phyloP scores from a whole-genome alignment of 2,888 invertebrate species.

The Mythimna ferrago region DNA sequence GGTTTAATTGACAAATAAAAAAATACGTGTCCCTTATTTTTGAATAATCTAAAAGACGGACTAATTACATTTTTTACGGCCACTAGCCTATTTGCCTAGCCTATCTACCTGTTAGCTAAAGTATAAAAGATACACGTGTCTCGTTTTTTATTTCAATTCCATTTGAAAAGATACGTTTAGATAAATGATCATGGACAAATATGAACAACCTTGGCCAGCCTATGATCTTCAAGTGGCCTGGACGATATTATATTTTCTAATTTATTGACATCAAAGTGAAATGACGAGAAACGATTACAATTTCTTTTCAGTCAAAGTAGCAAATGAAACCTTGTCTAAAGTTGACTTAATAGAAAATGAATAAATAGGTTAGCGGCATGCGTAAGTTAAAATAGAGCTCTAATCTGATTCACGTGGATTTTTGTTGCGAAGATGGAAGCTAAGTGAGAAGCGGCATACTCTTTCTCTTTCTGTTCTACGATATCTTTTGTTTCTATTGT shows the following conservation, averaged over 20 bases:
- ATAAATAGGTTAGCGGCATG: conserved; percentile 11
- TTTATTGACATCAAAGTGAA: conserved; percentile 21
- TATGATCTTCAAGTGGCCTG: not conserved
- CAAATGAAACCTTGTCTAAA: conserved; percentile 2
- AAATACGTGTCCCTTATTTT: too few species aligned
- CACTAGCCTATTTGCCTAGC: too few species aligned
- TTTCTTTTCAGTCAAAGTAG: not conserved
- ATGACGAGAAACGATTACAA: conserved; percentile 8
- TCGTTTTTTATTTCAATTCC: not conserved
- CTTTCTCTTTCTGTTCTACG: too few species aligned
- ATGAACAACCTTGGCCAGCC: not conserved
- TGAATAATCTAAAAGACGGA: too few species aligned
- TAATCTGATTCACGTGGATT: conserved; percentile 11
- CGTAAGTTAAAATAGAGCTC: conserved; percentile 7
- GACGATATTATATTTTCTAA: not conserved
- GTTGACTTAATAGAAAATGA: conserved; percentile 1
- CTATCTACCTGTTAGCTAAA: too few species aligned
- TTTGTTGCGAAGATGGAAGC: not conserved
- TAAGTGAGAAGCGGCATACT: not conserved
- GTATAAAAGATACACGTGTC: not conserved
- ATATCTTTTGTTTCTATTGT: too few species aligned
- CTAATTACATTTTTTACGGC: too few species aligned
- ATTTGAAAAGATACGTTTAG: conserved; percentile 8
- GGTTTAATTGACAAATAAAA: too few species aligned
- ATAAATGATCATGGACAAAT: not conserved